phyloP scores from a whole-genome alignment of 2,113 vertebrate genomes.

The Ornithorhynchus anatinus region DNA sequence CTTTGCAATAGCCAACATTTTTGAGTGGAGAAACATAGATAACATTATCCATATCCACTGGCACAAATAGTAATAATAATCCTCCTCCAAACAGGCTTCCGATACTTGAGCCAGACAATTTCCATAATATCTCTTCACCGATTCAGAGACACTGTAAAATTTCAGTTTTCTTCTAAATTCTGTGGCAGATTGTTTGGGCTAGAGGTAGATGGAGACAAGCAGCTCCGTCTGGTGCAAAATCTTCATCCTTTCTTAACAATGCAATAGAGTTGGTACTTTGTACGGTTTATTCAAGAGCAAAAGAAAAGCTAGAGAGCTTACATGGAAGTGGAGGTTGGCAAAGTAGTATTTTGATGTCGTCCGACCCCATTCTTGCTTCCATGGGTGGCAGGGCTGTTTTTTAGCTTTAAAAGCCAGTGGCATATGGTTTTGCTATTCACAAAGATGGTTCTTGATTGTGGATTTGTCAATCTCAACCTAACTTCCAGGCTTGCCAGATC shows the following conservation, averaged over 20 bases:
- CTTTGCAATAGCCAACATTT: constrained; percentile 68
- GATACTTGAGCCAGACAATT: constrained; percentile 74
- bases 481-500: constrained; percentile 60
- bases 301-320: constrained; percentile 16
- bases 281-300: constrained; percentile 55
- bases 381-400: neutral
- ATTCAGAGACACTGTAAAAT: constrained; percentile 76
- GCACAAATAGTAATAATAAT: constrained; percentile 69
- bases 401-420: constrained; percentile 41
- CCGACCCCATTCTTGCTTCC: constrained; percentile 2
- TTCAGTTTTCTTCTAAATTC: constrained; percentile 76
- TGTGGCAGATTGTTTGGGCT: constrained; percentile 82
- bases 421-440: constrained; percentile 56
- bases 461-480: constrained; percentile 67
- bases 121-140: constrained; percentile 66
- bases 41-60: constrained; percentile 62
- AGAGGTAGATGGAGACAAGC: constrained; percentile 79
- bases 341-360: neutral
- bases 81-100: constrained; percentile 69
- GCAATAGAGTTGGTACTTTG: constrained; percentile 70
- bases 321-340: constrained; percentile 29
- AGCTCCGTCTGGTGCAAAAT: constrained; percentile 78
- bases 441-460: constrained; percentile 51
- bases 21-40: constrained; percentile 57
- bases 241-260: constrained; percentile 74